Evolutionary conservation across 2,888 invertebrate genomes (phyloP).

Genomic region (Drosophila greeni): DNA sequence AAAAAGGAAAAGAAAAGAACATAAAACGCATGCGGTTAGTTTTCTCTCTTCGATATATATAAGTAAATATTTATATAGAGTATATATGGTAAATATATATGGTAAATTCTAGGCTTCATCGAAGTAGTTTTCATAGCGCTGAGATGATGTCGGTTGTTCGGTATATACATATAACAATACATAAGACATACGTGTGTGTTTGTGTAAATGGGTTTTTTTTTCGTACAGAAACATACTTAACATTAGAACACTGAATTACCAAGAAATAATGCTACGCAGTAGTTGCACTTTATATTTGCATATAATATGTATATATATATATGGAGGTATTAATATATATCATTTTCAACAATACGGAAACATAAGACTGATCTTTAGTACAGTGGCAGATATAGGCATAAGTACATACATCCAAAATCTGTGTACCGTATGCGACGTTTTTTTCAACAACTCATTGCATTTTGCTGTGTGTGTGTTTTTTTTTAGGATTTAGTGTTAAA

Average conservation of each 20-base stretch:
- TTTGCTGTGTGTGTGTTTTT: conserved; percentile 35
- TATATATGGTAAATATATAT: conserved; percentile 36
- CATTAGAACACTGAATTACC: conserved; percentile 71
- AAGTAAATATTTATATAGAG: conserved; percentile 58
- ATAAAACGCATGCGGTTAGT: conserved; percentile 78
- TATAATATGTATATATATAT: conserved; percentile 26
- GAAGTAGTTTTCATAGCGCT: conserved; percentile 54
- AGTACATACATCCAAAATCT: conserved; percentile 42
- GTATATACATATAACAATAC: conserved; percentile 72
- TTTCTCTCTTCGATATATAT: conserved; percentile 65
- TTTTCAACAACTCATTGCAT: conserved; percentile 57
- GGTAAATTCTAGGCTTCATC: conserved; percentile 69
- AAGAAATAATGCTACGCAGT: conserved; percentile 64
- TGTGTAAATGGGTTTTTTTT: conserved; percentile 34
- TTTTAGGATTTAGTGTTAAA: conserved; percentile 29
- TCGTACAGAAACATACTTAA: conserved; percentile 68
- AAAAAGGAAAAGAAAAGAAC: conserved; percentile 77
- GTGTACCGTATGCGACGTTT: conserved; percentile 42
- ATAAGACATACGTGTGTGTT: conserved; percentile 69
- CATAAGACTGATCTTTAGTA: conserved; percentile 55
- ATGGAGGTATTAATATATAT: conserved; percentile 44
- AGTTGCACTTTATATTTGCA: conserved; percentile 35
- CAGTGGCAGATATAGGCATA: conserved; percentile 32
- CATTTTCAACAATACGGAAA: conserved; percentile 63
- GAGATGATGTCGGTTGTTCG: conserved; percentile 51